Conservation (phyloP, 2,797 vertebrate species). For the Crax fasciolata region DNA sequence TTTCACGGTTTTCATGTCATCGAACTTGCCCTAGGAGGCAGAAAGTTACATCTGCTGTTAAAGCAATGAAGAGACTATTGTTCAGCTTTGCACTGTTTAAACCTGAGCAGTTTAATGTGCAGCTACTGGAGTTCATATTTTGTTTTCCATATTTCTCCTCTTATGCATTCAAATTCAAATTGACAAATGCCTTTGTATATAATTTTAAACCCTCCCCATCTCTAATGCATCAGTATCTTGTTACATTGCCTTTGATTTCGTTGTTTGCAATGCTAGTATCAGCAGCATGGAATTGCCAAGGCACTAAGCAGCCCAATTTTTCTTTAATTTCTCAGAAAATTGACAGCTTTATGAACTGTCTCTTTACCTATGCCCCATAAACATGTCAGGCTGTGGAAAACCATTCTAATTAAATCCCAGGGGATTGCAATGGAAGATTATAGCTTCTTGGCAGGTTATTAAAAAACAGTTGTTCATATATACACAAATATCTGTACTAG, state of each 20-base stretch:
- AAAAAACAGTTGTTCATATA: conserved; percentile 89
- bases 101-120: conserved; percentile 44
- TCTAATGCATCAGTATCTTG: conserved; percentile 86
- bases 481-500: conserved; percentile 84
- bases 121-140: conserved; percentile 52
- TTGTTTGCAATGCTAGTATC: conserved; percentile 82
- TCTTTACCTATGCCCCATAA: conserved; percentile 90
- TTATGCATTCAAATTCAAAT: conserved; percentile 85
- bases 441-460: conserved; percentile 88
- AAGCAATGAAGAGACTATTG: conserved; percentile 58
- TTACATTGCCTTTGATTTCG: conserved; percentile 85
- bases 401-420: conserved; percentile 87
- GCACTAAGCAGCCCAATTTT: conserved; percentile 87
- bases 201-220: conserved; percentile 82
- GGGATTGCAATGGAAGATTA: conserved; percentile 84
- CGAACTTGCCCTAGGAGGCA: conserved; percentile 47
- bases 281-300: conserved; percentile 83
- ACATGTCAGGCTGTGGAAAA: conserved; percentile 87
- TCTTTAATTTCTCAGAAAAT: conserved; percentile 89
- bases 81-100: conserved; percentile 46
- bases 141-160: conserved; percentile 69
- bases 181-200: conserved; percentile 85
- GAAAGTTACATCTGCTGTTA: conserved; percentile 60
- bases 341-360: conserved; percentile 91
- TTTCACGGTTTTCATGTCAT: conserved; percentile 45